Percentiles rank a stretch among this genome's conserved stretches.
These are phyloP conservation scores for Phalacrocorax carbo DNA, from an alignment of 2,113 vertebrate genomes.

Conservation along the genomic window DNA sequence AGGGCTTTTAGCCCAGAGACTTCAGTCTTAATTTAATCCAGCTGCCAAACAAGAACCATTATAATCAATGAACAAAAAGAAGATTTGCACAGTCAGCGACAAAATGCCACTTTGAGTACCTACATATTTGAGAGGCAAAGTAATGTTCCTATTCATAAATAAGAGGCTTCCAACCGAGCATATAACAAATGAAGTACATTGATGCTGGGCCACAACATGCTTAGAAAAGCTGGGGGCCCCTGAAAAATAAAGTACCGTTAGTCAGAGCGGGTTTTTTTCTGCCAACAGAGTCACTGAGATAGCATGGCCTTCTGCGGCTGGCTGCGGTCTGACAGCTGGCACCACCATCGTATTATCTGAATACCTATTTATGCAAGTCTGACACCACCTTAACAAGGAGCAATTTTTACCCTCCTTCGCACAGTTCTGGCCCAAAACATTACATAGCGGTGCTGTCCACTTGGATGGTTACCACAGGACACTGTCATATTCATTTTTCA, in stretches of 20 bases:
- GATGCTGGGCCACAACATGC: not conserved
- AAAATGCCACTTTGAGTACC: not conserved
- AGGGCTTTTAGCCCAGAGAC: conserved; percentile 57
- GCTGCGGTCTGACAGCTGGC: not conserved
- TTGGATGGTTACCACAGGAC: not conserved
- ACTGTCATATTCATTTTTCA: not conserved
- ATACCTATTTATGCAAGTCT: not conserved
- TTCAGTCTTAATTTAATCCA: conserved; percentile 67
- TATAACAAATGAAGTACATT: not conserved
- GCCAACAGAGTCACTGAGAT: not conserved
- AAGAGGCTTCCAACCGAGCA: conserved; percentile 39
- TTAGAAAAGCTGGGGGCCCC: not conserved
- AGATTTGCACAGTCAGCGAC: conserved; percentile 58
- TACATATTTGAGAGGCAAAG: conserved; percentile 7
- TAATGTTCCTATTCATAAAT: conserved; percentile 42
- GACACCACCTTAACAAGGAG: not conserved
- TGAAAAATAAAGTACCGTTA: not conserved
- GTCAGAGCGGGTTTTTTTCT: not conserved
- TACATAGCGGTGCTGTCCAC: not conserved
- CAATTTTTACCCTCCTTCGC: not conserved
- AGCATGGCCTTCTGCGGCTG: not conserved
- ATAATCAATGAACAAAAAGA: conserved; percentile 62
- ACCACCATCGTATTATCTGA: not conserved
- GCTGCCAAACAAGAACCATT: conserved; percentile 54
- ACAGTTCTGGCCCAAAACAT: not conserved